Conservation (phyloP, 2,888 invertebrate genomes). For the Tuta absoluta region DNA sequence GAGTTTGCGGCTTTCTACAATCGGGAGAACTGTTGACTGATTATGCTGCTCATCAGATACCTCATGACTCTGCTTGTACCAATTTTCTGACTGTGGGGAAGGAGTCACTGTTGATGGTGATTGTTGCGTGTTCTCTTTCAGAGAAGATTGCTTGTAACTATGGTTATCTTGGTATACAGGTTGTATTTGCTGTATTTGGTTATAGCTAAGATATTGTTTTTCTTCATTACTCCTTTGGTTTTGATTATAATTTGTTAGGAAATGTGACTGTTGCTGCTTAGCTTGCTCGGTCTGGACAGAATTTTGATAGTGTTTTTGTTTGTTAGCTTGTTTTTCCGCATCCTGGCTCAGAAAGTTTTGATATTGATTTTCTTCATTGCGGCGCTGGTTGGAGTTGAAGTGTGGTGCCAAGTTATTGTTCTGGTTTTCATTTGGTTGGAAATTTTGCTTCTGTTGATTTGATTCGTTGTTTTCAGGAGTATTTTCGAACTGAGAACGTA, state of each 20-base stretch:
- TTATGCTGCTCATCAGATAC: conserved; percentile 8
- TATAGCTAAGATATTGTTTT: conserved; percentile 15
- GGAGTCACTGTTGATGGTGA: conserved; percentile 28
- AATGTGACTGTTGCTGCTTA: neutral
- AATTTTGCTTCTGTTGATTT: conserved; percentile 21
- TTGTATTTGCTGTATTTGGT: neutral
- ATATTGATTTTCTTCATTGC: conserved; percentile 33
- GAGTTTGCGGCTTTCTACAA: conserved; percentile 26
- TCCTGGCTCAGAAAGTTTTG: conserved; percentile 14
- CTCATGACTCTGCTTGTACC: conserved; percentile 28
- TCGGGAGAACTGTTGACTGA: conserved; percentile 19
- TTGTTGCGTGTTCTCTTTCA: conserved; percentile 32
- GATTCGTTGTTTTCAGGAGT: conserved; percentile 34
- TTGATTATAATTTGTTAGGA: conserved; percentile 1
- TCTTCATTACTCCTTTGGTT: neutral
- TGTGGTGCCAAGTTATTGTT: conserved; percentile 34
- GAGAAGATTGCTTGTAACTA: conserved; percentile 27
- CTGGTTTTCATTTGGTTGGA: conserved; percentile 15
- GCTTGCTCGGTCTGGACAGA: neutral
- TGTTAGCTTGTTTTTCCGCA: neutral
- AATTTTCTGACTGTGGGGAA: conserved; percentile 21
- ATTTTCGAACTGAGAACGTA: conserved; percentile 56
- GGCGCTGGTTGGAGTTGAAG: conserved; percentile 30
- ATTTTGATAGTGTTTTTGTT: conserved; percentile 23
- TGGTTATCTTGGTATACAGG: neutral